These are phyloP conservation scores for Dromius quadrimaculatus DNA, from an alignment of 2,888 invertebrate genomes.

Conservation along the genomic window DNA sequence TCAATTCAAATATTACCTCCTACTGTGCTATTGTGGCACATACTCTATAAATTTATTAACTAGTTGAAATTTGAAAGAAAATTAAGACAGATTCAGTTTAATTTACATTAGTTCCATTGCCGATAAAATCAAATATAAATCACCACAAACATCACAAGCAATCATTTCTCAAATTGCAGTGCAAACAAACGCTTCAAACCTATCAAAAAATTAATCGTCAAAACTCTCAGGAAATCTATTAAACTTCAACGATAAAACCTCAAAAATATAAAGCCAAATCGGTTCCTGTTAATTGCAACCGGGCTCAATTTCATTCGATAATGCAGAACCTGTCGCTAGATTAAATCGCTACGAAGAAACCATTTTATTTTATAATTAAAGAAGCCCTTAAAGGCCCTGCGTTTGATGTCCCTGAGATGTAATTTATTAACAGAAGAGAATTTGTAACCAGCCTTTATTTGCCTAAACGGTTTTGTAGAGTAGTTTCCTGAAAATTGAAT, in stretches of 20 bases:
- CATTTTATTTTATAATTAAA: slow-evolving; percentile 64
- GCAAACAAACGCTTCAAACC: slow-evolving; percentile 39
- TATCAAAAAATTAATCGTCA: not conserved
- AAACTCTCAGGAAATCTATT: not conserved
- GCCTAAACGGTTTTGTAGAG: slow-evolving; percentile 19
- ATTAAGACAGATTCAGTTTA: too few species aligned
- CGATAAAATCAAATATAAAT: slow-evolving; percentile 41
- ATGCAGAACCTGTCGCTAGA: slow-evolving; percentile 40
- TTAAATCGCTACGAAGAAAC: slow-evolving; percentile 58
- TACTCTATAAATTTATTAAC: slow-evolving; percentile 61
- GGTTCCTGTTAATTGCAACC: slow-evolving; percentile 44
- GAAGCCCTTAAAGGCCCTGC: slow-evolving; percentile 58
- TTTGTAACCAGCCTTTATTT: slow-evolving; percentile 6
- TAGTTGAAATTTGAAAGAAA: too few species aligned
- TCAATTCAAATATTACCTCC: slow-evolving; percentile 62
- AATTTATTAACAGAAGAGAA: slow-evolving; percentile 40
- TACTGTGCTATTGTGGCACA: slow-evolving; percentile 62
- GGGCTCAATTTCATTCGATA: slow-evolving; percentile 50
- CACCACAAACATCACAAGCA: slow-evolving; percentile 38
- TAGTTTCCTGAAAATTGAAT: too few species aligned
- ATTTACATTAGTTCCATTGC: too few species aligned
- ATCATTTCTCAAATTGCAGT: slow-evolving; percentile 41
- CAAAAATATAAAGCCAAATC: slow-evolving; percentile 46
- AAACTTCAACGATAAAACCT: slow-evolving; percentile 41
- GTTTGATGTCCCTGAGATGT: slow-evolving; percentile 41